Evolutionary conservation across 2,113 vertebrate species (phyloP).

Genomic region (Phasianus colchicus): DNA sequence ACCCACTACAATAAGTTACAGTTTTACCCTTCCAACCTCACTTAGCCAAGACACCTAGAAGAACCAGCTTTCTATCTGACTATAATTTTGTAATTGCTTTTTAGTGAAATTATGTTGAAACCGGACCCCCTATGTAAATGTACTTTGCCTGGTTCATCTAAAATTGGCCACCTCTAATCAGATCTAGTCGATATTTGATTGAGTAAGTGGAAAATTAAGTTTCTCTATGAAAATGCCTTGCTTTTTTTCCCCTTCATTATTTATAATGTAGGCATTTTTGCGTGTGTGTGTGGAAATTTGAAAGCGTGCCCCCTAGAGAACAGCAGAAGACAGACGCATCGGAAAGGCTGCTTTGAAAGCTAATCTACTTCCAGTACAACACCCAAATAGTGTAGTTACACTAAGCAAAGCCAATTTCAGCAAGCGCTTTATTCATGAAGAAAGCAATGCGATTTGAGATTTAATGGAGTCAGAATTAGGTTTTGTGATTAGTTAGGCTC

Average conservation of each 20-base stretch:
- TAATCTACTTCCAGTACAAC: slow-evolving; percentile 50
- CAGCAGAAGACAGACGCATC: background rate
- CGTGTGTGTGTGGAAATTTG: background rate
- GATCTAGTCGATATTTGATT: slow-evolving; percentile 66
- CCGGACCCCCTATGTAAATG: slow-evolving; percentile 68
- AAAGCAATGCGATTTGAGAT: slow-evolving; percentile 62
- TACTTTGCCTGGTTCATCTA: slow-evolving; percentile 68
- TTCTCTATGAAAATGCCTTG: slow-evolving; percentile 50
- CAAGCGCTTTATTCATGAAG: slow-evolving; percentile 66
- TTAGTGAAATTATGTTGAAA: slow-evolving; percentile 74
- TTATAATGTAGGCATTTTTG: background rate
- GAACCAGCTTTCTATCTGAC: slow-evolving; percentile 57
- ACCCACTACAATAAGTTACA: slow-evolving; percentile 75
- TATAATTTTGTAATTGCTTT: slow-evolving; percentile 75
- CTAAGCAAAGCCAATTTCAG: slow-evolving; percentile 68
- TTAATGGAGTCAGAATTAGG: slow-evolving; percentile 72
- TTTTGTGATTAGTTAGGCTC: slow-evolving; percentile 77
- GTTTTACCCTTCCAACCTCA: slow-evolving; percentile 76
- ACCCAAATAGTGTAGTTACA: slow-evolving; percentile 26
- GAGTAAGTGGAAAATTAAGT: slow-evolving; percentile 72
- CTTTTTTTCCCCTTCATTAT: slow-evolving; percentile 39
- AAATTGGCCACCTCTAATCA: slow-evolving; percentile 70
- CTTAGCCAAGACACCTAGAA: slow-evolving; percentile 75
- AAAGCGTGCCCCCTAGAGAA: slow-evolving; percentile 57
- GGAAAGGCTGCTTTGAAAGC: slow-evolving; percentile 32